A percentile compares a stretch with the other conserved stretches of the same genome.
These are phyloP conservation scores for Panthera uncia DNA, from an alignment of 2,113 vertebrate species.

Conservation along the genomic window DNA sequence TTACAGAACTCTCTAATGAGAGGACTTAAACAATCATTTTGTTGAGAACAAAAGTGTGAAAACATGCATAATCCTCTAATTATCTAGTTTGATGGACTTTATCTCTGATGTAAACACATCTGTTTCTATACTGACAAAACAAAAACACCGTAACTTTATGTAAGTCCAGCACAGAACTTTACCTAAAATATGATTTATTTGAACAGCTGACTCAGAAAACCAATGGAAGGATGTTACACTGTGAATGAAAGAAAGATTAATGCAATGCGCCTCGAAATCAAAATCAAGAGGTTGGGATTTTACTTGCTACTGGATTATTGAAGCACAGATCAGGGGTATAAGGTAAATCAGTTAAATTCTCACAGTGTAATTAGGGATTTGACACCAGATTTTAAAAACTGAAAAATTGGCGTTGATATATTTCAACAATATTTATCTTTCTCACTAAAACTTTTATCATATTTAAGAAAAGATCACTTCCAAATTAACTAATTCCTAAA, in stretches of 20 bases:
- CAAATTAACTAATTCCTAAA: slow-evolving; percentile 9
- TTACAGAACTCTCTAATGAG: neutral
- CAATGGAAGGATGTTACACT: neutral
- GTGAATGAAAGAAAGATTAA: neutral
- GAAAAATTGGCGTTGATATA: neutral
- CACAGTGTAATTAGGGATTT: neutral
- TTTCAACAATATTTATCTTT: neutral
- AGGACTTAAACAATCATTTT: slow-evolving; percentile 13
- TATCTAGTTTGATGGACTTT: neutral
- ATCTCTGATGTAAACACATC: neutral
- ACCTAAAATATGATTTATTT: neutral
- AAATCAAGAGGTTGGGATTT: neutral
- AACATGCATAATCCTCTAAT: neutral
- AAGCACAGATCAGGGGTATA: neutral
- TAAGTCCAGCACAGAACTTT: neutral
- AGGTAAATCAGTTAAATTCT: neutral
- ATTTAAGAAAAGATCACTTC: neutral
- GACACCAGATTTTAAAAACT: neutral
- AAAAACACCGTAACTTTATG: neutral
- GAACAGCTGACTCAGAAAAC: neutral
- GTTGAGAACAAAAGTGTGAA: slow-evolving; percentile 17
- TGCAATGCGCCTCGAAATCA: neutral
- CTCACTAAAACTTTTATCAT: neutral
- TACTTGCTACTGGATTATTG: neutral
- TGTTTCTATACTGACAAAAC: neutral